Percentiles rank a stretch among this genome's conserved stretches.
These are phyloP conservation scores for Corynorhinus townsendii DNA, from an alignment of 2,113 vertebrate species.

Conservation along the genomic window DNA sequence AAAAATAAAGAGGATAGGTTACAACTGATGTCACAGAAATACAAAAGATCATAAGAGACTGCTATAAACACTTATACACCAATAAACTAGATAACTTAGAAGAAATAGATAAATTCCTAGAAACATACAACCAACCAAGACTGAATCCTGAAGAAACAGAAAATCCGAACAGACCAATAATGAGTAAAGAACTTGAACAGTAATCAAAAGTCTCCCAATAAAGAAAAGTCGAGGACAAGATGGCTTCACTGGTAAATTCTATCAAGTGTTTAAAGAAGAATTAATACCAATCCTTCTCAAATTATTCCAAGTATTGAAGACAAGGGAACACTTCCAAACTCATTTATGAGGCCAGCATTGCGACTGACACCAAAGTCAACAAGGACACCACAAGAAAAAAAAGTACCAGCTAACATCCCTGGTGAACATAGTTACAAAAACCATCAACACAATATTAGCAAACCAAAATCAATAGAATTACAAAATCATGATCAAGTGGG, in stretches of 20 bases:
- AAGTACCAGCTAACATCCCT: background rate
- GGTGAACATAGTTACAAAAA: background rate
- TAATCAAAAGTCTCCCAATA: background rate
- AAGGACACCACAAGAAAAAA: background rate
- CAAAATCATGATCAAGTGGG: background rate
- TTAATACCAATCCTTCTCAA: background rate
- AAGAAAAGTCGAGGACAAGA: background rate
- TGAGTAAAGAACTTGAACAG: background rate
- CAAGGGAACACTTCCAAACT: background rate
- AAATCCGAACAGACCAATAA: background rate
- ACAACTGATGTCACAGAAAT: background rate
- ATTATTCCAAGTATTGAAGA: background rate
- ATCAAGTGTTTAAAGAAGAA: background rate
- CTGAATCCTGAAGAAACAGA: background rate
- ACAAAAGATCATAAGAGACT: background rate
- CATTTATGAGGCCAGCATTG: background rate
- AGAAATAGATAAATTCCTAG: background rate
- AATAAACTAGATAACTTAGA: background rate
- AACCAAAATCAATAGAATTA: background rate
- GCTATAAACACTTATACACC: background rate
- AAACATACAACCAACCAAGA: background rate
- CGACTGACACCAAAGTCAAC: background rate
- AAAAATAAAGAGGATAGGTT: background rate
- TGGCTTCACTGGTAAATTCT: background rate
- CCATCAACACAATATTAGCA: background rate